phyloP scores from a whole-genome alignment of 2,113 vertebrate genomes.

The Bostrychus sinensis region DNA sequence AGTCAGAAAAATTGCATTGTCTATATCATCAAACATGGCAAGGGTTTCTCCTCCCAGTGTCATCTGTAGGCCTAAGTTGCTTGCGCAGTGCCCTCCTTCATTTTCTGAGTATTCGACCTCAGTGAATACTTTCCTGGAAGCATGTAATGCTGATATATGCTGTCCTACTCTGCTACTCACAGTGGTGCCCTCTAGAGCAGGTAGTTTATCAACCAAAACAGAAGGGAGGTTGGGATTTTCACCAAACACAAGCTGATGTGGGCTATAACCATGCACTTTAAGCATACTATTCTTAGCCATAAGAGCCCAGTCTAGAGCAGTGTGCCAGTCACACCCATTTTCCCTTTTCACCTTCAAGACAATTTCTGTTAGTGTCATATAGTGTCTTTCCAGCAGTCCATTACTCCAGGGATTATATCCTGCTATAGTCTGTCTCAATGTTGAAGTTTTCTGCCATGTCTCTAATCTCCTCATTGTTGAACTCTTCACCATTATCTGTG shows the following conservation, averaged over 20 bases:
- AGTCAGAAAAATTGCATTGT: neutral
- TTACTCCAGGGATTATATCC: conserved; percentile 15
- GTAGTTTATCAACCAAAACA: too few relatives aligned
- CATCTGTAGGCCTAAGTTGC: conserved; percentile 14
- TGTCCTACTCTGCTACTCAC: conserved; percentile 2
- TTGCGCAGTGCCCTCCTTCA: conserved; percentile 7
- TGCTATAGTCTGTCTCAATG: conserved; percentile 8
- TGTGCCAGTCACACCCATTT: too few relatives aligned
- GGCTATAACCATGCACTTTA: conserved; percentile 45
- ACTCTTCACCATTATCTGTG: conserved; percentile 11
- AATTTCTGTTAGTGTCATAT: conserved; percentile 6
- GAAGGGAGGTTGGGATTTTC: conserved; percentile 46
- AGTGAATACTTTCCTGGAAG: conserved; percentile 27
- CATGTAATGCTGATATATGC: conserved; percentile 35
- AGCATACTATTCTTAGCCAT: too few relatives aligned
- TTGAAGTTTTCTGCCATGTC: conserved; percentile 22
- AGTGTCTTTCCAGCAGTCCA: conserved; percentile 1
- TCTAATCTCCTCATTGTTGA: conserved; percentile 7
- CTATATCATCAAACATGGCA: too few relatives aligned
- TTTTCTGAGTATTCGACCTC: conserved; percentile 27
- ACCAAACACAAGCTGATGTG: conserved; percentile 45
- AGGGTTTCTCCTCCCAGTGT: neutral
- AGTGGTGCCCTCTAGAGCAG: conserved; percentile 26
- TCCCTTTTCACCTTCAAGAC: neutral
- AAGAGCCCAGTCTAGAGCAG: too few relatives aligned